Conservation (phyloP, 1,140 invertebrate genomes). For the Micrasema minimum region DNA sequence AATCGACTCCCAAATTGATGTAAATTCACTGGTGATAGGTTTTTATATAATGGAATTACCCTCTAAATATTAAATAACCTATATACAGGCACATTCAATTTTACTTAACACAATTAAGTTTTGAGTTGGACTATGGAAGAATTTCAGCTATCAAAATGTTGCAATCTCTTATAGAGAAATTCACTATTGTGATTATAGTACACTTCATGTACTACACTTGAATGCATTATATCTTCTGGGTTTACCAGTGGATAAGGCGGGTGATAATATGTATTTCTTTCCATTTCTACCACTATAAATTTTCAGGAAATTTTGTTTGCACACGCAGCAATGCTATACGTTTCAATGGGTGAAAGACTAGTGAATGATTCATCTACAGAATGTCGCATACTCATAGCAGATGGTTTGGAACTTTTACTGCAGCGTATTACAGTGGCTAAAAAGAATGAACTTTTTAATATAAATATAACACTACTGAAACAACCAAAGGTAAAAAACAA, state of each 20-base stretch:
- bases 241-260: too few species aligned
- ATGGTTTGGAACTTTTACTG: constrained; percentile 75
- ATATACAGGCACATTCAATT: constrained; percentile 80
- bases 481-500: constrained; percentile 70
- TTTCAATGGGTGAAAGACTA: constrained; percentile 77
- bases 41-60: constrained; percentile 87
- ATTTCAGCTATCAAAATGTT: constrained; percentile 88
- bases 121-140: constrained; percentile 81
- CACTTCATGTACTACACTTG: neutral
- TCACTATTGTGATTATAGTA: constrained; percentile 71
- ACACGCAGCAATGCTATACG: constrained; percentile 76
- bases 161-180: constrained; percentile 78
- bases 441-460: constrained; percentile 73
- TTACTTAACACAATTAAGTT: constrained; percentile 84
- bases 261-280: too few species aligned
- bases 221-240: too few species aligned
- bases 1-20: too few species aligned
- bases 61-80: constrained; percentile 76
- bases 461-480: constrained; percentile 74
- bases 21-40: too few species aligned
- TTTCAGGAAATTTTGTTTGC: constrained; percentile 71
- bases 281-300: constrained; percentile 27
- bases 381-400: constrained; percentile 74
- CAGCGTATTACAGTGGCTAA: constrained; percentile 67
- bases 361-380: constrained; percentile 78